Conservation (phyloP, 2,113 vertebrate species). For the Centropus bengalensis region DNA sequence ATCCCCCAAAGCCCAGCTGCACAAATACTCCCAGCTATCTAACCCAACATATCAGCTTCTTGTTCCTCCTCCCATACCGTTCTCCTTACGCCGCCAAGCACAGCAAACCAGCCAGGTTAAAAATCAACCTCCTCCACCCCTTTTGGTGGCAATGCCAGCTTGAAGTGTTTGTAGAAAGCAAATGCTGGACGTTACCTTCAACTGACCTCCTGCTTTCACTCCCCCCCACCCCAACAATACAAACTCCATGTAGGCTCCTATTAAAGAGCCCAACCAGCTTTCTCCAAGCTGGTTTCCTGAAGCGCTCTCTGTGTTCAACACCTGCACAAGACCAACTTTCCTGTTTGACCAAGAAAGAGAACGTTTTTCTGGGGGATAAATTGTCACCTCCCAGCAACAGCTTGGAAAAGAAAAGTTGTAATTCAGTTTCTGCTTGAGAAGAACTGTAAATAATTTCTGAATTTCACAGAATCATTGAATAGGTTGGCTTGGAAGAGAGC, state of each 20-base stretch:
- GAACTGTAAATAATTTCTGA: neutral
- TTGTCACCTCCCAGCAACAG: neutral
- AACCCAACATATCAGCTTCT: neutral
- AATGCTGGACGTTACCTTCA: neutral
- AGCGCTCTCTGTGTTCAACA: neutral
- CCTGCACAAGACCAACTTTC: neutral
- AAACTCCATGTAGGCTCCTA: neutral
- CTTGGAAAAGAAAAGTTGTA: neutral
- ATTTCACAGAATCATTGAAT: neutral
- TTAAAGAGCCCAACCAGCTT: neutral
- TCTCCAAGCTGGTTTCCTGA: neutral
- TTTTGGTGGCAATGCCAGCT: neutral
- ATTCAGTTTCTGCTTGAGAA: neutral
- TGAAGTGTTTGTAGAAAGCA: constrained; percentile 10
- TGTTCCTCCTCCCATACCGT: neutral
- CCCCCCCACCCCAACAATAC: neutral
- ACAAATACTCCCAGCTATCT: neutral
- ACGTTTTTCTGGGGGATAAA: neutral
- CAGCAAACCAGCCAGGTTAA: constrained; percentile 34
- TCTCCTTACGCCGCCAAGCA: constrained; percentile 34
- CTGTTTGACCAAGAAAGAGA: neutral
- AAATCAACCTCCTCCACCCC: constrained; percentile 59
- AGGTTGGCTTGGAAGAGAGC: no score
- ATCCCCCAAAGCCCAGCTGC: constrained; percentile 22
- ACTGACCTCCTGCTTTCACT: neutral